These are phyloP conservation scores for Plectrocnemia conspersa DNA, from an alignment of 1,140 invertebrate species.

Conservation along the genomic window DNA sequence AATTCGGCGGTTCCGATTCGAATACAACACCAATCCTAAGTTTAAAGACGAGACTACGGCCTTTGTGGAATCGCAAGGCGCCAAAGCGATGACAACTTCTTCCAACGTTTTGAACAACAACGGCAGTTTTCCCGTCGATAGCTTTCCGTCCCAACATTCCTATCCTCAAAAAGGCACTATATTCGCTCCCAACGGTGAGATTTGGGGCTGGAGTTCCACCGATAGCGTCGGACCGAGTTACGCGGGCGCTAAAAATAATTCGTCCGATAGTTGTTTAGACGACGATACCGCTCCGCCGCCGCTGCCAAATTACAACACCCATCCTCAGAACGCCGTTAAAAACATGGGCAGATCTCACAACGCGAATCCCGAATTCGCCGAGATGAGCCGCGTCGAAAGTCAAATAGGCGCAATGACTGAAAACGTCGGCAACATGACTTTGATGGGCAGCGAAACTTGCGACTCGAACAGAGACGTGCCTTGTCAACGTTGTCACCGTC, in stretches of 20 bases:
- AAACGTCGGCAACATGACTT: slow-evolving; percentile 1
- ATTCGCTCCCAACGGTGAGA: slow-evolving; percentile 50
- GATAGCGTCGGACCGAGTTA: too few species aligned
- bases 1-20: slow-evolving; percentile 51
- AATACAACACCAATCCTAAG: slow-evolving; percentile 51
- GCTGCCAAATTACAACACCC: slow-evolving; percentile 49
- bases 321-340: slow-evolving; percentile 39
- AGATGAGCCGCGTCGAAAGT: not conserved
- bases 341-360: not conserved
- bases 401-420: not conserved
- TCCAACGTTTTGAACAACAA: slow-evolving; percentile 43
- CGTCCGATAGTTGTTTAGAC: slow-evolving; percentile 2
- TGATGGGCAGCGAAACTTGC: not conserved
- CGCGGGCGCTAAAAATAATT: slow-evolving; percentile 23
- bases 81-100: slow-evolving; percentile 42
- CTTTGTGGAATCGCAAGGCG: slow-evolving; percentile 51
- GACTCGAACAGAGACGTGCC: slow-evolving; percentile 31
- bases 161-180: slow-evolving; percentile 48
- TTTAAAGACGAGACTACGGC: slow-evolving; percentile 53
- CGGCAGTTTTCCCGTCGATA: slow-evolving; percentile 23
- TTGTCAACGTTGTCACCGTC: slow-evolving; percentile 57
- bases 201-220: slow-evolving; percentile 47
- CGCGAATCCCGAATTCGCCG: not conserved
- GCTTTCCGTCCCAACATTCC: slow-evolving; percentile 1
- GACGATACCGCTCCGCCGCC: slow-evolving; percentile 38